Percentiles rank a stretch among this genome's conserved stretches.
Evolutionary conservation across 2,888 invertebrate species (phyloP).

Genomic region (Caenorhabditis sp.): DNA sequence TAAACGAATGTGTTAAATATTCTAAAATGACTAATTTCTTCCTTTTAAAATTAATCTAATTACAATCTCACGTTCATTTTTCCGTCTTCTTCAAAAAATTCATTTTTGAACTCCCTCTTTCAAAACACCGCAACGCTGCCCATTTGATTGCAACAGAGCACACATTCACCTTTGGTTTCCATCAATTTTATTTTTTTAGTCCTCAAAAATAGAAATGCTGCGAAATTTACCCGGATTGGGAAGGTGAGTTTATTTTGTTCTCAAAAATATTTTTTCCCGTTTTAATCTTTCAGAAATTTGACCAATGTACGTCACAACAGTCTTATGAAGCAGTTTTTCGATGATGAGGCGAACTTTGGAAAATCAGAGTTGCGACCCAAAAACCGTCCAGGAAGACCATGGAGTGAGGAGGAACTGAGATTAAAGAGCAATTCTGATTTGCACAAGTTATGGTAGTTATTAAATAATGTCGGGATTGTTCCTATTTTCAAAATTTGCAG

Average conservation of each 20-base stretch:
- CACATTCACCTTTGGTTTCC: neutral
- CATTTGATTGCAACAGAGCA: neutral
- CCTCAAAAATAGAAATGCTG: conserved; percentile 16
- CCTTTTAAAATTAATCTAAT: neutral
- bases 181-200: neutral
- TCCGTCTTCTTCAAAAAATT: neutral
- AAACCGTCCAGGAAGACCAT: conserved; percentile 74
- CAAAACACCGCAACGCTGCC: neutral
- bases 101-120: neutral
- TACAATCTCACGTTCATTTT: neutral
- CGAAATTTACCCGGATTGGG: conserved; percentile 26
- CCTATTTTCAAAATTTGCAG: conserved; percentile 71
- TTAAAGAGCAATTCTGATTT: conserved; percentile 93
- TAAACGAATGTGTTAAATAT: neutral
- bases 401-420: conserved; percentile 88
- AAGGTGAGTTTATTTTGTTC: neutral
- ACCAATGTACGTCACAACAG: conserved; percentile 12
- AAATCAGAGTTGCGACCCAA: conserved; percentile 57
- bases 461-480: neutral
- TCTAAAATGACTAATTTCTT: neutral
- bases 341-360: conserved; percentile 57
- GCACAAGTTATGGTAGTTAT: conserved; percentile 90
- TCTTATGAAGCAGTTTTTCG: conserved; percentile 57
- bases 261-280: neutral
- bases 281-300: conserved; percentile 2